Conservation (phyloP, 2,113 vertebrate genomes). For the Polypterus senegalus region DNA sequence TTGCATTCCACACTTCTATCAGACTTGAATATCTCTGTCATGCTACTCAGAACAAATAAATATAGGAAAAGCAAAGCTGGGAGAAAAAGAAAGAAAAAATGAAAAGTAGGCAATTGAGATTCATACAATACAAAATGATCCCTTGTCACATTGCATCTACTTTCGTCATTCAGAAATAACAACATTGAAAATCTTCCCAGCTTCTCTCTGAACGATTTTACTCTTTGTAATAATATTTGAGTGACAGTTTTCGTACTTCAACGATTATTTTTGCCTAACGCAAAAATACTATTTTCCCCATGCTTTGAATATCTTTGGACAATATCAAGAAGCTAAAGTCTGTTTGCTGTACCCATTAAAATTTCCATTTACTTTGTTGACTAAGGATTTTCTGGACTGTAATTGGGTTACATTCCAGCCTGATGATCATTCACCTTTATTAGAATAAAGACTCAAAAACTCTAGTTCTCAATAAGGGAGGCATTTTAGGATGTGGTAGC, state of each 20-base stretch:
- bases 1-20: constrained; percentile 19
- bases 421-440: too few relatives aligned
- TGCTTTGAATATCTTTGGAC: too few relatives aligned
- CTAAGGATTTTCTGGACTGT: too few relatives aligned
- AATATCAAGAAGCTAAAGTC: too few relatives aligned
- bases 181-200: constrained; percentile 4
- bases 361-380: too few relatives aligned
- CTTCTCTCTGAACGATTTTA: neutral
- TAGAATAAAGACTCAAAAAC: too few relatives aligned
- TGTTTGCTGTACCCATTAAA: too few relatives aligned
- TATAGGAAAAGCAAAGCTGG: constrained; percentile 17
- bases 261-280: too few relatives aligned
- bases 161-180: constrained; percentile 25
- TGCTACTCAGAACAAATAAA: constrained; percentile 29
- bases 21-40: constrained; percentile 19
- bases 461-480: too few relatives aligned
- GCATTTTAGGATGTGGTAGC: too few relatives aligned
- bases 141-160: constrained; percentile 28
- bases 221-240: constrained; percentile 8
- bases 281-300: too few relatives aligned
- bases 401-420: too few relatives aligned
- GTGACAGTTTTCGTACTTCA: constrained; percentile 1
- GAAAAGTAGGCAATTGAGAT: neutral
- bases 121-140: constrained; percentile 17
- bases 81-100: neutral